Evolutionary conservation across 2,113 vertebrate species (phyloP).

Genomic region (Athene cunicularia): DNA sequence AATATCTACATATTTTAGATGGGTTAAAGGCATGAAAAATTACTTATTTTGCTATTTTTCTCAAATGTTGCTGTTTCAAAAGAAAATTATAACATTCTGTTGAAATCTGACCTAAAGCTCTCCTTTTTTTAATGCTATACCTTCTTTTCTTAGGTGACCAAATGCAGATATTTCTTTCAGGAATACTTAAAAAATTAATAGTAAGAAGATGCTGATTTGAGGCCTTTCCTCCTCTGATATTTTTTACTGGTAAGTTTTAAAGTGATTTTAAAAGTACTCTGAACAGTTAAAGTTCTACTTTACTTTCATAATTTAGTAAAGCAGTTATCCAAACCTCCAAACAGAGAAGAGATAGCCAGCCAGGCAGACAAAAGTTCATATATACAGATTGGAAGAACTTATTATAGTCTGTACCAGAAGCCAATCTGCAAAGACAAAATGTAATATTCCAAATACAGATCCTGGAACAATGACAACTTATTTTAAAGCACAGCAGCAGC

Average conservation of each 20-base stretch:
- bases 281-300: neutral
- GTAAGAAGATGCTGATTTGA: neutral
- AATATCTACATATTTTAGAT: neutral
- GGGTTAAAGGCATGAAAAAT: neutral
- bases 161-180: neutral
- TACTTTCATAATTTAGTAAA: neutral
- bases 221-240: neutral
- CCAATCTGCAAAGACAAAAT: neutral
- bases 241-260: neutral
- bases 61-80: neutral
- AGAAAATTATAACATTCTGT: neutral
- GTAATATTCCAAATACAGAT: slow-evolving; percentile 16
- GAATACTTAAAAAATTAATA: neutral
- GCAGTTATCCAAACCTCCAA: neutral
- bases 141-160: neutral
- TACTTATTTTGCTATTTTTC: neutral
- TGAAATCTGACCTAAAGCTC: neutral
- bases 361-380: neutral
- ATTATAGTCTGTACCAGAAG: neutral
- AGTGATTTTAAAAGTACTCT: neutral
- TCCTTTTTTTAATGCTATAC: neutral
- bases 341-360: neutral
- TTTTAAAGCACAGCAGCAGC: neutral
- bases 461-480: slow-evolving; percentile 25
- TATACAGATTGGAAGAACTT: neutral